Evolutionary conservation across 2,888 invertebrate species (phyloP), one percentile per base, ranked within the genome.

Genomic region (Penaeus monodon): DNA sequence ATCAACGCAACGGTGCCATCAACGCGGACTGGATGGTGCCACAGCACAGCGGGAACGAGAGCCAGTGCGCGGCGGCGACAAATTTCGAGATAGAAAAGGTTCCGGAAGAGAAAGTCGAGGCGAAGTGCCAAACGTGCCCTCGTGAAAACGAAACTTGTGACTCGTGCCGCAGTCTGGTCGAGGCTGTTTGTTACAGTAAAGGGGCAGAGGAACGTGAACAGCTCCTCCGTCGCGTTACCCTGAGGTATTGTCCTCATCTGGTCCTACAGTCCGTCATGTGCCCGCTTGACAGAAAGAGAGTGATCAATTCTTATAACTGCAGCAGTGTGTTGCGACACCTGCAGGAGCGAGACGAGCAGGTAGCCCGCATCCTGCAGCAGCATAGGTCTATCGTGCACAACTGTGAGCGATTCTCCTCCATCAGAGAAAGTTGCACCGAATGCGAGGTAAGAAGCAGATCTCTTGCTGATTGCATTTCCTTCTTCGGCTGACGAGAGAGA

Each of bases 171-270:
- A 33, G 74, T 49, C 74, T 85, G n/a, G 20, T 49, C n/a, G 77
- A 81, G 81, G 81, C 33, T 12, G 81, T 88, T 63, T 88, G 88
- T 63, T 49, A 81, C 81, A 74, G 44, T 49, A 57, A 84, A 76
- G 76, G 38, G 33, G 22, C 29, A 44, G 88, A 85, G 38, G 38
- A 78, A 27, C 83, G 87, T 44, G 57, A 78, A 29, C n/a, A 70
- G 49, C 63, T 66, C 27, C 78, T 83, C 20, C 77, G 87, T 20
- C 65, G 44, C n/a, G n/a, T 83, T 6, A 83, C 83, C 29, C 70
- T 87, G 79, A 65, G 83, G 70, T 77, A 81, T 78, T 88, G 88
- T 70, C 88, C 84, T 27, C 88, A 88, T 81, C 74, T 88, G 81
- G 63, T 68, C 74, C 77, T 88, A 14, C 70, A 77, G 77, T 88